Evolutionary conservation across 2,113 vertebrate genomes (phyloP).

Genomic region (Pachycephala philippinensis): DNA sequence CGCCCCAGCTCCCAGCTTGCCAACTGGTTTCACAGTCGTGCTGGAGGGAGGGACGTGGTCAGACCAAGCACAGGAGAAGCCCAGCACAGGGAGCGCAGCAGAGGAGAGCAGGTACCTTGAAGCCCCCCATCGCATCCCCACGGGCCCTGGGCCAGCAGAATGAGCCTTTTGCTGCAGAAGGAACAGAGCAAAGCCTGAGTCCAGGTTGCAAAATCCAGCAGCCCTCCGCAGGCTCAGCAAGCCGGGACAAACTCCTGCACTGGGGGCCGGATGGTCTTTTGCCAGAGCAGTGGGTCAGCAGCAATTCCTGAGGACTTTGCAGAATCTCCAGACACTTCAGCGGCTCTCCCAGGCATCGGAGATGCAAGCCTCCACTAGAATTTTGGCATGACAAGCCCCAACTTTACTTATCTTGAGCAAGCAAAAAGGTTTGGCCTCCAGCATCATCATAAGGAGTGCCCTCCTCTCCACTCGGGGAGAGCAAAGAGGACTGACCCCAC

Average conservation of each 20-base stretch:
- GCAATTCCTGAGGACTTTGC: background rate
- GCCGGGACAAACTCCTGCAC: rapidly evolving
- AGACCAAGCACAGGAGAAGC: background rate
- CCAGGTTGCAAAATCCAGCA: background rate
- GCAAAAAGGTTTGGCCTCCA: background rate
- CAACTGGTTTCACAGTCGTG: background rate
- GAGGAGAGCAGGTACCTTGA: background rate
- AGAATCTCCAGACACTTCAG: background rate
- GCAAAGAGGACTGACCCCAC: background rate
- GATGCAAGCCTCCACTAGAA: background rate
- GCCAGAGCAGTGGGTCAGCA: background rate
- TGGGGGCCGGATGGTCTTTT: rapidly evolving
- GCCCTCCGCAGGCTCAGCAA: background rate
- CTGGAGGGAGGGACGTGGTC: background rate
- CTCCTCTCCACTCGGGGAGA: rapidly evolving
- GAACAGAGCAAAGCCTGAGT: background rate
- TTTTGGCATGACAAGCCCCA: background rate
- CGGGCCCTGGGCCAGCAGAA: rapidly evolving
- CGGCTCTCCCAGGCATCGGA: background rate
- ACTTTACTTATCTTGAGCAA: background rate
- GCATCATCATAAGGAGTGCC: rapidly evolving
- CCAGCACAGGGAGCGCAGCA: rapidly evolving
- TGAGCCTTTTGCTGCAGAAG: background rate
- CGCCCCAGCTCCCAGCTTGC: background rate
- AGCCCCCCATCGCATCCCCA: background rate